Base-by-base conservation (phyloP, 2,888 invertebrate species). In the Phortica magna region DNA sequence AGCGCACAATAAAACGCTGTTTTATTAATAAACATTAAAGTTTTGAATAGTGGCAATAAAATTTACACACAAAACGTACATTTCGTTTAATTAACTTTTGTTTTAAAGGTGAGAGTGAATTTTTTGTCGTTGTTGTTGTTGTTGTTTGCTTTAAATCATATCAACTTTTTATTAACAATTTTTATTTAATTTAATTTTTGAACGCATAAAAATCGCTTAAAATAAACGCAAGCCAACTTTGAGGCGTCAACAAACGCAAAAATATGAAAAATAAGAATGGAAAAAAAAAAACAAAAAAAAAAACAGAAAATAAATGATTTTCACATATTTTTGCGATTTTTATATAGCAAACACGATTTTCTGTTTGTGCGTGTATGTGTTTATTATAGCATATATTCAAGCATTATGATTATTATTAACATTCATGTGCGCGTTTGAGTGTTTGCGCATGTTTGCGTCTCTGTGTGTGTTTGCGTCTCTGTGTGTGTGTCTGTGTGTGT, bases 321-420 rank as follows among this genome's bases (percentile, higher is more conserved):
- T 43, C 42, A 43, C 39, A 22, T 68, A 71, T 71, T 48, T 31
- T 55, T 71, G 43, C 14, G 48, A 6, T 53, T 71, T 71, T 55
- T 19, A 71, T 53, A 22, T 48, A 55, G 10, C 22, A 61, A 17
- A 61, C 22, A 19, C 19, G 61, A 61, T 61, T 61, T 61, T 10
- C 22, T 53, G 53, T 53, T 71, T n/a, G 14, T 31, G 43, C 68
- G 43, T 68, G 17, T 68, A 43, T 43, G 12, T 10, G 42, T 55
- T 71, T 71, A 71, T 53, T 71, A 55, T 53, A 31, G 9, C 31
- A 70, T 70, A 70, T 22, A 31, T 71, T 71, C 53, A 55, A 55
- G 31, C 31, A 71, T 55, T 53, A 71, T 55, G 70, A 71, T 53
- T 71, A 71, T 71, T 71, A 71, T 71, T 71, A 55, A 71, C 53